Conservation (phyloP, 2,797 vertebrate species). For the Leptodactylus fallax region DNA sequence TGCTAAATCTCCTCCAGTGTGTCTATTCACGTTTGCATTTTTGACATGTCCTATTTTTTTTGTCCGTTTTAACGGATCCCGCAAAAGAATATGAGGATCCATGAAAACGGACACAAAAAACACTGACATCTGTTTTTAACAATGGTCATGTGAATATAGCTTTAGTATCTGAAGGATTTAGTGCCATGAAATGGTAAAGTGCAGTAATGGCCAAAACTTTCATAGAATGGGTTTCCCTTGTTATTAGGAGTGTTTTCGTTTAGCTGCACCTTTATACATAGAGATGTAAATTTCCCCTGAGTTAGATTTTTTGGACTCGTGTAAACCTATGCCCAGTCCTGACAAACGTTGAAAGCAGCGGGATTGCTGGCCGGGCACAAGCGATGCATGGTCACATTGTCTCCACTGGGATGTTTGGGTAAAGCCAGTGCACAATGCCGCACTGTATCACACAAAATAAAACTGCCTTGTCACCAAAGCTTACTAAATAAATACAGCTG, state of each 20-base stretch:
- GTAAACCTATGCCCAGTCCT: slow-evolving; percentile 7
- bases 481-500: slow-evolving; percentile 54
- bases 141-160: too few species aligned
- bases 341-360: slow-evolving; percentile 1
- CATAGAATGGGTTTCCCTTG: too few species aligned
- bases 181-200: too few species aligned
- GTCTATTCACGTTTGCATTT: too few species aligned
- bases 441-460: slow-evolving; percentile 45
- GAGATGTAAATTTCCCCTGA: background rate
- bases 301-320: background rate
- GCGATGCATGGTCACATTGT: slow-evolving; percentile 28
- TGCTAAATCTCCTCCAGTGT: too few species aligned
- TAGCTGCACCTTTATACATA: background rate
- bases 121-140: too few species aligned
- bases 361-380: slow-evolving; percentile 13
- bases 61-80: too few species aligned
- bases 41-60: too few species aligned
- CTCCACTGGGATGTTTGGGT: slow-evolving; percentile 16
- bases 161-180: too few species aligned
- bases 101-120: too few species aligned
- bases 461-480: slow-evolving; percentile 51
- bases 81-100: too few species aligned
- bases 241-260: background rate
- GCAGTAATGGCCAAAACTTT: too few species aligned
- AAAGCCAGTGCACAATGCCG: slow-evolving; percentile 45